A percentile compares a stretch with the other conserved stretches of the same genome.
These are phyloP conservation scores for Atopsyche davidsoni DNA, from an alignment of 1,140 invertebrate genomes.

Conservation along the genomic window DNA sequence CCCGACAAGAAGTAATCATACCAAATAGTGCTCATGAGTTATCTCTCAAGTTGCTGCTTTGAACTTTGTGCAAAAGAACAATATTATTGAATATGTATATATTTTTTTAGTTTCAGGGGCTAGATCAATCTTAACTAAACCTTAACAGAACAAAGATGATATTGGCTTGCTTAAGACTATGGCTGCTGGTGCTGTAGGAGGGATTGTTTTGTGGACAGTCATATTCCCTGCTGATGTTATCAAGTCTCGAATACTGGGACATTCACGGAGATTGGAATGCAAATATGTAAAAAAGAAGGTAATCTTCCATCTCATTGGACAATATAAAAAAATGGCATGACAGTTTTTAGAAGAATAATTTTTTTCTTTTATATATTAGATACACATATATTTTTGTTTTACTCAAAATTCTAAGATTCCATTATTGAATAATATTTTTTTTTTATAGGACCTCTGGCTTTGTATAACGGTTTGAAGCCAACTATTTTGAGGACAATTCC, in stretches of 20 bases:
- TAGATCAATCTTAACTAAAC: slow-evolving; percentile 47
- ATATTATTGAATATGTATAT: no score
- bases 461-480: slow-evolving; percentile 91
- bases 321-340: no score
- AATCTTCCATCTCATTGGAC: no score
- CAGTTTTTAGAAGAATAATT: no score
- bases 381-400: no score
- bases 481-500: slow-evolving; percentile 90
- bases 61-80: no score
- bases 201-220: slow-evolving; percentile 82
- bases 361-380: no score
- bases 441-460: slow-evolving; percentile 49
- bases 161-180: slow-evolving; percentile 79
- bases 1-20: no score
- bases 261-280: slow-evolving; percentile 62
- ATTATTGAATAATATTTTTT: no score
- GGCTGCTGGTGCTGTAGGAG: slow-evolving; percentile 82
- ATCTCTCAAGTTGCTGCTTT: no score
- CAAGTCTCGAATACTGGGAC: slow-evolving; percentile 84
- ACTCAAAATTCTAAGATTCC: no score
- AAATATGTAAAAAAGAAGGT: slow-evolving; percentile 79
- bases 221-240: slow-evolving; percentile 97
- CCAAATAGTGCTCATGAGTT: no score
- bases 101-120: slow-evolving; percentile 49
- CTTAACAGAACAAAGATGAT: slow-evolving; percentile 62